Evolutionary conservation across 2,888 invertebrate genomes (phyloP).

Genomic region (Strigamia maritima): DNA sequence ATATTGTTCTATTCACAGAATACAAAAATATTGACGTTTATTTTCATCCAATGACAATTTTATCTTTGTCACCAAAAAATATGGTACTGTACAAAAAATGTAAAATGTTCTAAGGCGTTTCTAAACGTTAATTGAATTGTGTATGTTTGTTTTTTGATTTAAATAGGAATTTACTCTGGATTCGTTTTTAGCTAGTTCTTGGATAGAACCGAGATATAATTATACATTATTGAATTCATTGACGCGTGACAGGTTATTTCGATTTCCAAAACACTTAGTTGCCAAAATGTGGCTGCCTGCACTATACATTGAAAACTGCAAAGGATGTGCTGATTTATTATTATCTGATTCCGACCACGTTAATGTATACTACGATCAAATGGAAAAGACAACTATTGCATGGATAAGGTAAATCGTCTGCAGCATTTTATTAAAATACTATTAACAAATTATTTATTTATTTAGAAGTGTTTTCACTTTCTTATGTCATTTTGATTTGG

Average conservation of each 20-base stretch:
- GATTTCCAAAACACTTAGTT: background rate
- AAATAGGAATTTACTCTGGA: background rate
- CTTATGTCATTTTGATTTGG: background rate
- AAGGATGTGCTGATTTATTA: background rate
- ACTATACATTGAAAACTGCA: background rate
- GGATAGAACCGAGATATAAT: background rate
- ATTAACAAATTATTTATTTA: background rate
- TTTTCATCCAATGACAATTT: background rate
- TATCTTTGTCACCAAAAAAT: background rate
- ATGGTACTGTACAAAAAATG: background rate
- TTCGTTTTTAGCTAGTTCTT: background rate
- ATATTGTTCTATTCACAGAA: background rate
- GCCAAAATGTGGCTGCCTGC: background rate
- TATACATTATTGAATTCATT: background rate
- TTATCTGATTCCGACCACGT: background rate
- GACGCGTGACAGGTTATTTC: background rate
- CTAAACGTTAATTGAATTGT: background rate
- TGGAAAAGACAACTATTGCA: background rate
- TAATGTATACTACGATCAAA: background rate
- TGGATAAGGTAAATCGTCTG: constrained; percentile 7
- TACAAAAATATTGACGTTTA: background rate
- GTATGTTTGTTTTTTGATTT: background rate
- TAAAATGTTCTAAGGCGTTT: too few relatives aligned
- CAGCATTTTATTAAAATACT: too few relatives aligned
- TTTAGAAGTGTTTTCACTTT: background rate